phyloP scores from a whole-genome alignment of 92 coral and sea anemone species.

The Zoanthus sansibaricus region DNA sequence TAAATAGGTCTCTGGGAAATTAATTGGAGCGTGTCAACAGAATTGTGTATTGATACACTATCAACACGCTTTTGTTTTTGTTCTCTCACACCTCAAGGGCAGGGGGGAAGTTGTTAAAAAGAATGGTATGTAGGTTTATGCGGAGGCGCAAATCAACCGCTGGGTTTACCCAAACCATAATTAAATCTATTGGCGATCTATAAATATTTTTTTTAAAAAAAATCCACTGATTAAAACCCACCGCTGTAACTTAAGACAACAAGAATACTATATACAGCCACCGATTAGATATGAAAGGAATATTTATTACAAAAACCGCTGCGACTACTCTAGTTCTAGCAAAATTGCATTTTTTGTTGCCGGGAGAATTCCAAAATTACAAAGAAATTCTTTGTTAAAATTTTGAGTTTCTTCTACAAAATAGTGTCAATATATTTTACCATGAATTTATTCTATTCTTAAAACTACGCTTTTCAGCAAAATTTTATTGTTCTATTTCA shows the following conservation, averaged over 20 bases:
- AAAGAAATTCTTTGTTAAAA: background rate
- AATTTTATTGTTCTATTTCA: background rate
- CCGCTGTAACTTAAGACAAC: background rate
- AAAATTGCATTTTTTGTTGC: background rate
- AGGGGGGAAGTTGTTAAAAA: conserved; percentile 1
- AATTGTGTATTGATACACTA: conserved; percentile 3
- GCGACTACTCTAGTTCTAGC: background rate
- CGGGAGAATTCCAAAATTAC: background rate
- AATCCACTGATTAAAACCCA: background rate
- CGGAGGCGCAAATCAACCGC: background rate
- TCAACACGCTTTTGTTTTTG: conserved; percentile 30
- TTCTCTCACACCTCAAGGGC: conserved; percentile 16
- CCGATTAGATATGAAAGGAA: background rate
- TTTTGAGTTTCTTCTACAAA: background rate
- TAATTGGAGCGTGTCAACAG: conserved; percentile 15
- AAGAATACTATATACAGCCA: background rate
- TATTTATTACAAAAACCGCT: background rate
- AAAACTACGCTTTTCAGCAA: background rate
- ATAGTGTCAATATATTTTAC: background rate
- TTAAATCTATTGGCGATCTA: background rate
- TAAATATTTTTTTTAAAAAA: background rate
- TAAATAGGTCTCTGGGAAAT: conserved; percentile 25
- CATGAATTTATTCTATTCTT: background rate
- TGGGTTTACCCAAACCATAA: background rate
- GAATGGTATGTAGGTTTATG: background rate